Percentiles rank a stretch among this genome's conserved stretches.
Evolutionary conservation across 2,888 invertebrate genomes (phyloP).

Genomic region (Lochmaea crataegi): DNA sequence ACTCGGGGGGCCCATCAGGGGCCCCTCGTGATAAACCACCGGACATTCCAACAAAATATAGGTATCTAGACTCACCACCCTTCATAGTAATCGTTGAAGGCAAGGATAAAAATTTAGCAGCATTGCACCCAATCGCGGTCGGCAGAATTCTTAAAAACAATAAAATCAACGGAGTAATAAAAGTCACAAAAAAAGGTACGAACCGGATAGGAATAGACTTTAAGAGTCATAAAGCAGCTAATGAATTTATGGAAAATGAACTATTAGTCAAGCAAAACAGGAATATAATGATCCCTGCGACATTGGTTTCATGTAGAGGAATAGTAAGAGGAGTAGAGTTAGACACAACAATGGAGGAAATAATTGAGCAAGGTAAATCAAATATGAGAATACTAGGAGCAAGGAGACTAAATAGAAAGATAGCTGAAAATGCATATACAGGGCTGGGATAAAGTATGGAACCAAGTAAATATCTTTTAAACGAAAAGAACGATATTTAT

Average conservation of each 20-base stretch:
- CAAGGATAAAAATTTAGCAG: background rate
- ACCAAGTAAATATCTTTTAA: no score
- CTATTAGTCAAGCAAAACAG: background rate
- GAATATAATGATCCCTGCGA: no score
- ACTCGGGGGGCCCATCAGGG: no score
- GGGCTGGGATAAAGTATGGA: no score
- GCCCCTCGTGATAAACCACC: no score
- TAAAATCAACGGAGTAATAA: background rate
- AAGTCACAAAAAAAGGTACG: background rate
- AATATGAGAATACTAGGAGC: background rate
- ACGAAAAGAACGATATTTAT: no score
- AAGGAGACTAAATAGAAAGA: constrained; percentile 8
- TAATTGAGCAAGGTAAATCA: background rate
- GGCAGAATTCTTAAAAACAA: constrained; percentile 7
- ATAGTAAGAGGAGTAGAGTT: background rate
- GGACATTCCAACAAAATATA: background rate
- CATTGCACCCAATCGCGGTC: background rate
- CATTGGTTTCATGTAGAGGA: no score
- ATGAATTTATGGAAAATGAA: constrained; percentile 5
- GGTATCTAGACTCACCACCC: background rate
- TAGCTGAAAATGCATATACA: background rate
- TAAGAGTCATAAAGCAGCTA: background rate
- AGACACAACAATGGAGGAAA: background rate
- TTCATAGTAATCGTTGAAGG: background rate
- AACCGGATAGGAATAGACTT: constrained; percentile 16